These are phyloP conservation scores for Hippopotamyrus pictus DNA, from an alignment of 2,797 vertebrate species.

Conservation along the genomic window DNA sequence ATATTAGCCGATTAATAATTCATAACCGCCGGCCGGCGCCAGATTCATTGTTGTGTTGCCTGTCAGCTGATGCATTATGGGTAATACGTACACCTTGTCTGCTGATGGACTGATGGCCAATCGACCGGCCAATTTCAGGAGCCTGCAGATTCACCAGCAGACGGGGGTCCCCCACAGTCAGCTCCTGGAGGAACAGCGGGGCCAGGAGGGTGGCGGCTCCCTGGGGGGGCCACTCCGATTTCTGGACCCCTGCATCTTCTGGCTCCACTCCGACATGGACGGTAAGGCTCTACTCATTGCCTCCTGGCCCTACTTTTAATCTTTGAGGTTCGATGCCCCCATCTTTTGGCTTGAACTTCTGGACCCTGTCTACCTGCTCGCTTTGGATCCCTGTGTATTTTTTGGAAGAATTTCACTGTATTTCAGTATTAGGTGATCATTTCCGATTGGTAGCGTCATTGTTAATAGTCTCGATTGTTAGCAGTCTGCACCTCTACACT, in stretches of 20 bases:
- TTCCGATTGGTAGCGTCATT: background rate
- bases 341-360: background rate
- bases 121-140: conserved; percentile 57
- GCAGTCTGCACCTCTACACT: background rate
- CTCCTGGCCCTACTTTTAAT: background rate
- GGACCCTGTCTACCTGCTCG: background rate
- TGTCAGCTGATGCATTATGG: background rate
- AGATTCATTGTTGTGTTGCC: background rate
- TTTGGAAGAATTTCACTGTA: background rate
- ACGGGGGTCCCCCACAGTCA: conserved; percentile 79
- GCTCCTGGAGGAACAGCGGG: conserved; percentile 75
- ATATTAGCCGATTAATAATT: background rate
- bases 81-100: background rate
- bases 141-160: conserved; percentile 84
- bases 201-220: conserved; percentile 73
- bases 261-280: conserved; percentile 78
- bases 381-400: background rate
- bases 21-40: background rate
- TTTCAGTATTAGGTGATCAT: background rate
- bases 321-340: background rate
- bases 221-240: conserved; percentile 85
- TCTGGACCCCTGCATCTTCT: conserved; percentile 81
- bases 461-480: background rate
- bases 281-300: conserved; percentile 54
- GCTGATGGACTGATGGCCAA: background rate